Conservation (phyloP, 1,140 invertebrate genomes). For the Orius insidiosus region DNA sequence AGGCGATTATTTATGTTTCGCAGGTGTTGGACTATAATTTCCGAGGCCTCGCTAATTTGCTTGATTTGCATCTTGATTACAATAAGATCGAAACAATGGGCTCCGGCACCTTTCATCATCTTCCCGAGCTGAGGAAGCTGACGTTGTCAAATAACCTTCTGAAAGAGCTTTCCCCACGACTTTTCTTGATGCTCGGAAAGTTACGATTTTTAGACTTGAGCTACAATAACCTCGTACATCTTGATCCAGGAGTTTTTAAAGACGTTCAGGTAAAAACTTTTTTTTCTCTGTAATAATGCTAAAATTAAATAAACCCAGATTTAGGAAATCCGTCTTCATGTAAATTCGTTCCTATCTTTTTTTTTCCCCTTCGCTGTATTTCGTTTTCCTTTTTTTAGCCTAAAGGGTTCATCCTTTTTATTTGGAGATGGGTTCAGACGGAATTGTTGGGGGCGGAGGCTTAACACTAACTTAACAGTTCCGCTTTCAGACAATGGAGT, state of each 20-base stretch:
- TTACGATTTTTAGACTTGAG: conserved; percentile 52
- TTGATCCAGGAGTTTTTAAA: conserved; percentile 57
- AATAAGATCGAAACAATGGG: conserved; percentile 32
- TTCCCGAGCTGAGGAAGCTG: conserved; percentile 45
- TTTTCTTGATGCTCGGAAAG: conserved; percentile 47
- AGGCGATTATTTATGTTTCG: background rate
- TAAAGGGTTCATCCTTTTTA: no score
- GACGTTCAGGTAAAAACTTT: conserved; percentile 39
- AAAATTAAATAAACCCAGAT: no score
- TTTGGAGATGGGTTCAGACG: no score
- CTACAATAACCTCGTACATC: conserved; percentile 47
- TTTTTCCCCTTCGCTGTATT: no score
- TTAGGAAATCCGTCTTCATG: no score
- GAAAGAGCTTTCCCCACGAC: conserved; percentile 39
- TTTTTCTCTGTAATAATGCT: no score
- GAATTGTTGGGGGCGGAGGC: no score
- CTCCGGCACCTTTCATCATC: conserved; percentile 53
- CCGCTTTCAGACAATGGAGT: no score
- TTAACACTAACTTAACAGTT: no score
- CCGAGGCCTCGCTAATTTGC: conserved; percentile 26
- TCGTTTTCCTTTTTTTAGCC: no score
- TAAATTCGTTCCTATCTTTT: no score
- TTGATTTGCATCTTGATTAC: conserved; percentile 29
- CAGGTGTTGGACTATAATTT: conserved; percentile 25
- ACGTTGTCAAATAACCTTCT: conserved; percentile 52